A percentile compares a stretch with the other conserved stretches of the same genome.
Evolutionary conservation across 2,797 vertebrate genomes (phyloP).

Genomic region (Sylvia borin): DNA sequence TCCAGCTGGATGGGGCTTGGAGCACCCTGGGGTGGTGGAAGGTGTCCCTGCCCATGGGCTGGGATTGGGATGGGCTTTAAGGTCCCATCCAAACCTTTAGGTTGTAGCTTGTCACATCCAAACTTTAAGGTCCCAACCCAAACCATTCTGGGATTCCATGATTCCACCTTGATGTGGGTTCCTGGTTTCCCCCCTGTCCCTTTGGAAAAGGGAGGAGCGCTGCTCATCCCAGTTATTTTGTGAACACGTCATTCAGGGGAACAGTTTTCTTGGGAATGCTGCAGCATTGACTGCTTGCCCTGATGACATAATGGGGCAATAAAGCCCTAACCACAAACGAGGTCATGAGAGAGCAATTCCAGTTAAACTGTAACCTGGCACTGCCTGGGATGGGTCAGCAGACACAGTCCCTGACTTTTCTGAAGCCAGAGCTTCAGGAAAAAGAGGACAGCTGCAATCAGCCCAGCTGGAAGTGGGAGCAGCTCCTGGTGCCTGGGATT

Average conservation of each 20-base stretch:
- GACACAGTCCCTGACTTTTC: neutral
- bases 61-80: accelerated
- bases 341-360: neutral
- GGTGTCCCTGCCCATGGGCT: neutral
- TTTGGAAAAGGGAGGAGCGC: accelerated
- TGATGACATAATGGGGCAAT: neutral
- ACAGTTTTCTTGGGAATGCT: neutral
- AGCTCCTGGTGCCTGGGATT: neutral
- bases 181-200: accelerated
- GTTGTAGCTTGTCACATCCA: too few species aligned
- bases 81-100: too few species aligned
- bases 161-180: neutral
- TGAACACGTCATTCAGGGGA: accelerated
- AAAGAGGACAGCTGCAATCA: neutral
- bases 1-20: neutral
- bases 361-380: neutral
- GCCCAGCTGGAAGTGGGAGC: neutral
- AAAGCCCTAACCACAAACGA: neutral
- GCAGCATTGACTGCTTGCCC: neutral
- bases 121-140: neutral
- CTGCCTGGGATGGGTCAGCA: neutral
- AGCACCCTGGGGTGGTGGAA: accelerated
- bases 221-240: neutral
- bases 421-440: neutral
- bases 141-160: neutral